Evolutionary conservation across 1,140 invertebrate genomes (phyloP).

Genomic region (Muscidifurax raptorellus): DNA sequence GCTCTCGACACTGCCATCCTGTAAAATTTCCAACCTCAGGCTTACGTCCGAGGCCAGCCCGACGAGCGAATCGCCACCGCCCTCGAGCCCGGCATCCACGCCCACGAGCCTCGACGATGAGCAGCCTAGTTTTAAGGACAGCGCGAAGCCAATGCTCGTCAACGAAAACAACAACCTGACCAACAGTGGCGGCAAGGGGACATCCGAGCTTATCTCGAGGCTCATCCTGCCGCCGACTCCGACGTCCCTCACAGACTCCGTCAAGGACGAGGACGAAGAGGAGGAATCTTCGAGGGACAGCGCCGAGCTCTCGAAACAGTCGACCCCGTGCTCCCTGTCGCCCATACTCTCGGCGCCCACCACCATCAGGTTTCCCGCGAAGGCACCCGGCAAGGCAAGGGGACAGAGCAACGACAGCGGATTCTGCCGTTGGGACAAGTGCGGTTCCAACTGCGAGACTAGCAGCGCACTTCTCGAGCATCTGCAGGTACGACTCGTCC

Average conservation of each 20-base stretch:
- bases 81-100: background rate
- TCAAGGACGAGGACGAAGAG: constrained; percentile 62
- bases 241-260: constrained; percentile 26
- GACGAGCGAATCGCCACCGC: constrained; percentile 43
- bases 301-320: constrained; percentile 62
- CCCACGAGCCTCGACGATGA: constrained; percentile 10
- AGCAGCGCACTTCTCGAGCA: constrained; percentile 90
- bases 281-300: constrained; percentile 68
- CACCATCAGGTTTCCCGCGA: constrained; percentile 85
- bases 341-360: constrained; percentile 86
- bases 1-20: constrained; percentile 60
- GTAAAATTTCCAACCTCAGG: constrained; percentile 68
- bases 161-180: constrained; percentile 70
- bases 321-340: constrained; percentile 65
- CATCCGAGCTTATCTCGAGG: constrained; percentile 60
- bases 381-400: constrained; percentile 71
- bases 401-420: constrained; percentile 74
- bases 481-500: constrained; percentile 81
- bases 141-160: constrained; percentile 56
- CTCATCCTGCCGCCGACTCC: constrained; percentile 42
- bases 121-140: constrained; percentile 22
- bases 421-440: constrained; percentile 90
- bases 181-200: background rate
- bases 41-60: constrained; percentile 62
- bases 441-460: constrained; percentile 85